Evolutionary conservation across 2,797 vertebrate genomes (phyloP), one percentile per base, ranked within the genome.

Genomic region (Florisuga fusca): DNA sequence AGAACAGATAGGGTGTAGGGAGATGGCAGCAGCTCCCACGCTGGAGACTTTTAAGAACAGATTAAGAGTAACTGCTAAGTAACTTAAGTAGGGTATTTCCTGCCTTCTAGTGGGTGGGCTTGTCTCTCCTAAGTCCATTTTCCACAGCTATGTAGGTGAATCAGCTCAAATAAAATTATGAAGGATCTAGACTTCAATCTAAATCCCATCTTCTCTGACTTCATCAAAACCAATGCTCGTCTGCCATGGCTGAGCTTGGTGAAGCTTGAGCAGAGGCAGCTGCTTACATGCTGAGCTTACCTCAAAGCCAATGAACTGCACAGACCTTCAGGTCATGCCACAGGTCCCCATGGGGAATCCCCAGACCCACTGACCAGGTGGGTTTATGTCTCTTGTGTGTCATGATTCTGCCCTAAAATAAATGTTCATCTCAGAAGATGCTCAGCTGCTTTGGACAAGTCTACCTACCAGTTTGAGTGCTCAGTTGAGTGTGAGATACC

Each of bases 51-150:
- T 89, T 55, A 87, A 88, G 80, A 93, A 73, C 76, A 86, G 62
- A 88, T 94, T 87, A 96, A 96, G n/a, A 75, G 66, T 75, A 85
- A 94, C 87, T 88, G 76, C 82, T 94, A 84, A 89, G 94, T 95
- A 1, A 94, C 58, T 92, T 78, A 66, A 90, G 88, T 66, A 66
- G 22, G 51, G 13, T 86, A 82, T 76, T 81, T 95, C 75, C 69
- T 94, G 53, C 62, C 62, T 84, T 81, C 51, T 43, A 62, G 69
- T 71, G 68, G 81, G 57, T 91, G 92, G 81, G 67, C 84, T 83
- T 96, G 25, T 82, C 67, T 94, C 59, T 86, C 48, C 78, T 62
- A 64, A 18, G 19, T 77, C 34, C 82, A 1, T 74, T 94, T 92
- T 41, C 57, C 36, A 8, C 50, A 22, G 14, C 43, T 88, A 41